Percentiles rank a stretch among this genome's conserved stretches.
Evolutionary conservation across 2,797 vertebrate genomes (phyloP).

Genomic region (Petrocephalus schoutedeni): DNA sequence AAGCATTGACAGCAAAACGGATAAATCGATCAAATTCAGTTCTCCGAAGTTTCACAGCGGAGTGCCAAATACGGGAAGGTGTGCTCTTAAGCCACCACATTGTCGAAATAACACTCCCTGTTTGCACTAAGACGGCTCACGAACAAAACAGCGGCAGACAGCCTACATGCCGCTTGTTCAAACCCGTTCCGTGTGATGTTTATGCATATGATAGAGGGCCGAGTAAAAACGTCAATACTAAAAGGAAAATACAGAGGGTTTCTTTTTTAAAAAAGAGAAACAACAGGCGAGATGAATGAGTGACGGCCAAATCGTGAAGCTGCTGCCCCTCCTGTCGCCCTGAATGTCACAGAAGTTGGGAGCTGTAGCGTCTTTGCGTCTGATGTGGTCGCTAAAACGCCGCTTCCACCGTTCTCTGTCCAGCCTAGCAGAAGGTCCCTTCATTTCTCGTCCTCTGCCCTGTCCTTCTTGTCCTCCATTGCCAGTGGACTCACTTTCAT

Average conservation of each 20-base stretch:
- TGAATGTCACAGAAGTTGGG: not conserved
- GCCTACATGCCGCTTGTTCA: not conserved
- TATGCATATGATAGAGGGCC: not conserved
- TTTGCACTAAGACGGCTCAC: not conserved
- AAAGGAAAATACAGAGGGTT: not conserved
- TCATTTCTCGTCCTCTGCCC: constrained; percentile 49
- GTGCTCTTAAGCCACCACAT: not conserved
- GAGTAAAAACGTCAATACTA: not conserved
- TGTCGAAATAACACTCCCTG: not conserved
- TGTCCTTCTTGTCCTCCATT: constrained; percentile 46
- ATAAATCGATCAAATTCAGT: not conserved
- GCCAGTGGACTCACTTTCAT: constrained; percentile 45
- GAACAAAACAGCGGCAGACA: not conserved
- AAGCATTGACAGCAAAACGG: constrained; percentile 29
- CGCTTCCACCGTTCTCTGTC: not conserved
- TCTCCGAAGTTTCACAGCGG: not conserved
- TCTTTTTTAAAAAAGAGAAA: not conserved
- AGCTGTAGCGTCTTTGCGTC: not conserved
- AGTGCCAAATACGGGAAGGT: not conserved
- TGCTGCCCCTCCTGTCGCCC: not conserved
- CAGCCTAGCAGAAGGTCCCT: constrained; percentile 27
- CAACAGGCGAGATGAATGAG: not conserved
- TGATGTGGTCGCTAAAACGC: not conserved
- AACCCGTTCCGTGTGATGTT: not conserved
- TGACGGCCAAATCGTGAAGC: not conserved